Base-by-base conservation (phyloP, 2,888 invertebrate genomes). In the Nemurella pictetii region DNA sequence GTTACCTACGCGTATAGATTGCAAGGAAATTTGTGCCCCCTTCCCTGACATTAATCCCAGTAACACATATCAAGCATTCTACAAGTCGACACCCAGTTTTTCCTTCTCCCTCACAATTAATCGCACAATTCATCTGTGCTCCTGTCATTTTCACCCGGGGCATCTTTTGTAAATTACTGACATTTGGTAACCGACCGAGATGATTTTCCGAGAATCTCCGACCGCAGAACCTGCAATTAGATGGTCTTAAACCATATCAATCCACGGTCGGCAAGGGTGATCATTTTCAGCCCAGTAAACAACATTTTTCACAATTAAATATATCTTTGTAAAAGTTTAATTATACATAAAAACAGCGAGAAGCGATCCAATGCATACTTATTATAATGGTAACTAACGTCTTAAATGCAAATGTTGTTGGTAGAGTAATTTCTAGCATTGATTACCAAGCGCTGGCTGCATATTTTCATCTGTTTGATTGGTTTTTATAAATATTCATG, bases 41-140 rank as follows among this genome's bases (percentile, higher is more conserved):
- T 32, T 55, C 55, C 55, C 9, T 20, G n/a, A 29, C 30, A 78
- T 29, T 30, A 78, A 78, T 78, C 78, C 78, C 0, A 30, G 30
- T n/a, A 78, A 30, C 80, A 80, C 32, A 32, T 80, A 35, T 35
- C 32, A 55, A 55, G 72, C 82, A 82, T 82, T 82, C 82, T 82
- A 82, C 82, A 20, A 82, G 82, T 82, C 72, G 27, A 82, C 82
- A 82, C 82, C 72, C 55, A 72, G 55, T 82, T 82, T 78, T 81
- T 82, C 36, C 26, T 5, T 29, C 12, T 27, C 29, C 20, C 27
- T 28, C 26, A 28, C 82, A 82, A 82, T 82, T 82, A 82, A 82
- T 82, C 82, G 72, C 82, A 82, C 15, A 55, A 55, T 55, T n/a
- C n/a, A n/a, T n/a, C n/a, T 15, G 55, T 55, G 20, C 2, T 28